A percentile compares a stretch with the other conserved stretches of the same genome.
Evolutionary conservation across 2,888 invertebrate genomes (phyloP).

Genomic region (Cephus pygmeus): DNA sequence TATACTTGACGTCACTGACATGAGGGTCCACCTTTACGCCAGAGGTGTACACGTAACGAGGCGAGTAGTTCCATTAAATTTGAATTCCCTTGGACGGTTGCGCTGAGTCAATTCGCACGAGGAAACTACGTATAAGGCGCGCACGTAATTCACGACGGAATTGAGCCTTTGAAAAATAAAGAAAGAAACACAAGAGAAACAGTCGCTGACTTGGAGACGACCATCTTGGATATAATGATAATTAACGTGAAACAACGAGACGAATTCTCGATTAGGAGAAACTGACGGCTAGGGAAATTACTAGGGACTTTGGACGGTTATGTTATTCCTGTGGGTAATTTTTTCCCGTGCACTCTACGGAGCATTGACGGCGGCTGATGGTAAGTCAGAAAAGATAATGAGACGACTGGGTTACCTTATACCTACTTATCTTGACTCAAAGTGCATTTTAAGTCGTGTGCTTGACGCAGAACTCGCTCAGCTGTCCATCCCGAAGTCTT

Average conservation of each 20-base stretch:
- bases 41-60: slow-evolving; percentile 19
- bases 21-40: slow-evolving; percentile 3
- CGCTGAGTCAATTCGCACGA: slow-evolving; percentile 3
- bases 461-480: not conserved
- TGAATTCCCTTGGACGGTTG: slow-evolving; percentile 4
- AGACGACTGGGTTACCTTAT: not conserved
- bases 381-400: slow-evolving; percentile 1
- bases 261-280: not conserved
- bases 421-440: not conserved
- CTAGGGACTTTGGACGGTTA: not conserved
- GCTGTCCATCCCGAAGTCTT: not conserved
- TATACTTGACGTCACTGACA: slow-evolving; percentile 6
- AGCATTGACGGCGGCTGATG: not conserved
- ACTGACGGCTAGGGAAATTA: not conserved
- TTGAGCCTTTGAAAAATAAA: not conserved
- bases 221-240: not conserved
- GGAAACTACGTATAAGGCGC: slow-evolving; percentile 1
- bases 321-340: not conserved
- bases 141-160: not conserved
- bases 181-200: not conserved
- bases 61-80: slow-evolving; percentile 20
- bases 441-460: not conserved
- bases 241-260: not conserved
- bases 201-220: not conserved
- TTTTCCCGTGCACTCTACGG: not conserved